Evolutionary conservation across 2,113 vertebrate genomes (phyloP).

Genomic region (Microcebus murinus): DNA sequence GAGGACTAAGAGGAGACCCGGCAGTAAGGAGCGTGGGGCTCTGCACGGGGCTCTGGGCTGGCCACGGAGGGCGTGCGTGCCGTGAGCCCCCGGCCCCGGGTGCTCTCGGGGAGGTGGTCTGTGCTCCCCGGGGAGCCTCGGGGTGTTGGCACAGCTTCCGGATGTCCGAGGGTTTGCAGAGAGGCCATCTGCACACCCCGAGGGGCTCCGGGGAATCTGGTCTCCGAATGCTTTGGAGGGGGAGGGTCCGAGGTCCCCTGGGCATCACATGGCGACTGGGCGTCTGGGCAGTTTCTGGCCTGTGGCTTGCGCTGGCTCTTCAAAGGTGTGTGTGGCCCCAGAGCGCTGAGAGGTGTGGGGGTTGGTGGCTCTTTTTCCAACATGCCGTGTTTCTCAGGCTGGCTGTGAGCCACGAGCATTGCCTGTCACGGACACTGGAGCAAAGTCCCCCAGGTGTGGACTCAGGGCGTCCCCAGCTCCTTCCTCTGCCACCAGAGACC

Average conservation of each 20-base stretch:
- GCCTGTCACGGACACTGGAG: fast-evolving
- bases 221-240: background rate
- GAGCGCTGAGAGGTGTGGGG: fast-evolving
- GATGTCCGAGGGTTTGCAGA: background rate
- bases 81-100: fast-evolving
- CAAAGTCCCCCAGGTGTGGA: background rate
- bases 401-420: background rate
- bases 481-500: background rate
- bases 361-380: background rate
- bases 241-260: no score
- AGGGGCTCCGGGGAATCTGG: fast-evolving
- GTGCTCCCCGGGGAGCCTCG: no score
- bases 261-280: fast-evolving
- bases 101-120: background rate
- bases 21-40: fast-evolving
- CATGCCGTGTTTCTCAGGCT: background rate
- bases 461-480: fast-evolving
- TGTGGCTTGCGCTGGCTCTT: background rate
- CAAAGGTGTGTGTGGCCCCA: background rate
- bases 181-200: background rate
- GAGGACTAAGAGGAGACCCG: fast-evolving
- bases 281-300: background rate
- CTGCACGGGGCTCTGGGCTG: fast-evolving
- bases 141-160: fast-evolving
- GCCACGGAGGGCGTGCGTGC: no score